Base-by-base conservation (phyloP, 2,113 vertebrate genomes). In the Eolophus roseicapilla region DNA sequence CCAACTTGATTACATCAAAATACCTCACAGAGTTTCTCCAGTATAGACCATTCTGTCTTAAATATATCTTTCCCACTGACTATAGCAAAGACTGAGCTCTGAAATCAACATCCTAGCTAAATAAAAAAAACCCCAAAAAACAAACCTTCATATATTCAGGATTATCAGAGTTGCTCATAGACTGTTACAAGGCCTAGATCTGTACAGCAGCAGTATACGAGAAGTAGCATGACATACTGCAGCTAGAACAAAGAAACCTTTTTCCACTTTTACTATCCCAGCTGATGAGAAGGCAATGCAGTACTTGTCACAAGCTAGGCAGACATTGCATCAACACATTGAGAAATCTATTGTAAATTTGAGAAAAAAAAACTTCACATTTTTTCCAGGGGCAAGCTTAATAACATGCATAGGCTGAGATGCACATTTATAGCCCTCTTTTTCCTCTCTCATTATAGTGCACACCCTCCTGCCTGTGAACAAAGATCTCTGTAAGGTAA, bases 401-500 rank as follows among this genome's bases (percentile, higher is more conserved):
- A 50, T 24, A 73, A 25, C 28, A 65, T 17, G 27, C 14, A 33
- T 31, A 68, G 88, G 11, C 39, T 7, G 29, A 82, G 35, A 88
- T 18, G 14, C 49, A 65, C 74, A 59, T 91, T 94, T 89, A 49
- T 35, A 85, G 62, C 17, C 29, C 23, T 86, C 5, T 10, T 91
- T 91, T 79, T 49, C 47, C 39, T 65, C 46, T 43, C 49, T 93
- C 83, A 35, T 79, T 93, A 85, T 13, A 86, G 35, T 13, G 49
- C 77, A 86, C 64, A 73, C 31, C 19, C 77, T 89, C 37, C 69
- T 49, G 80, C 73, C 83, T 63, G 52, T 24, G 83, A 94, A 92
- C 82, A 96, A 91, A 94, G 85, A 91, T 84, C 62, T 92, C 77
- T 88, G 77, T 76, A 89, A 95, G 90, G 92, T 95, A 96, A 80